Evolutionary conservation across 2,888 invertebrate genomes (phyloP).

Genomic region (Tiliacea aurago): DNA sequence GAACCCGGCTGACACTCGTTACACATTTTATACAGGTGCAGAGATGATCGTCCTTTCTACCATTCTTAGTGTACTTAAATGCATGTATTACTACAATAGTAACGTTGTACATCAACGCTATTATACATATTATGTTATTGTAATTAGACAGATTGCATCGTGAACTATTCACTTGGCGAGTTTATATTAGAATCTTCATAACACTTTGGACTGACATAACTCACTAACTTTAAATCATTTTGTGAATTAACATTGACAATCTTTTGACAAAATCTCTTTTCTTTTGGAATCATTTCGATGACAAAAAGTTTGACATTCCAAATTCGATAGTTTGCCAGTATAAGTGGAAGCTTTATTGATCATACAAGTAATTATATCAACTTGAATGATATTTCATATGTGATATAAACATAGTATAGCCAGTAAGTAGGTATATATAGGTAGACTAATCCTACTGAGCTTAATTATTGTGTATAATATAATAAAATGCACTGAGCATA

Average conservation of each 20-base stretch:
- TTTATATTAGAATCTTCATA: slow-evolving; percentile 42
- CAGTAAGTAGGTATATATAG: slow-evolving; percentile 81
- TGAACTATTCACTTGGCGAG: slow-evolving; percentile 76
- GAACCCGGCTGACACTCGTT: slow-evolving; percentile 76
- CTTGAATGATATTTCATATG: slow-evolving; percentile 88
- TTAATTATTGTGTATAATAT: slow-evolving; percentile 74
- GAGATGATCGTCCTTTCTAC: slow-evolving; percentile 69
- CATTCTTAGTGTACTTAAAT: slow-evolving; percentile 74
- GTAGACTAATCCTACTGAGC: slow-evolving; percentile 73
- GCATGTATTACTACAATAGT: slow-evolving; percentile 73
- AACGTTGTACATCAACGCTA: slow-evolving; percentile 59
- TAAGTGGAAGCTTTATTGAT: slow-evolving; percentile 81
- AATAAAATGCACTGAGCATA: slow-evolving; percentile 73
- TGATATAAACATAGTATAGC: slow-evolving; percentile 87
- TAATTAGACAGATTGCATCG: slow-evolving; percentile 72
- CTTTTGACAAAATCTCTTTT: slow-evolving; percentile 58
- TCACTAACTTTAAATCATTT: slow-evolving; percentile 25
- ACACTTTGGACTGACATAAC: slow-evolving; percentile 40
- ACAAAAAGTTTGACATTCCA: slow-evolving; percentile 74
- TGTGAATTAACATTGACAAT: slow-evolving; percentile 55
- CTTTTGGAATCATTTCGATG: slow-evolving; percentile 47
- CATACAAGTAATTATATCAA: slow-evolving; percentile 79
- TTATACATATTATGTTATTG: slow-evolving; percentile 42
- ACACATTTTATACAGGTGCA: slow-evolving; percentile 70
- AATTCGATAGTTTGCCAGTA: slow-evolving; percentile 79